Conservation (phyloP, 2,888 invertebrate genomes). For the Congeria kusceri region DNA sequence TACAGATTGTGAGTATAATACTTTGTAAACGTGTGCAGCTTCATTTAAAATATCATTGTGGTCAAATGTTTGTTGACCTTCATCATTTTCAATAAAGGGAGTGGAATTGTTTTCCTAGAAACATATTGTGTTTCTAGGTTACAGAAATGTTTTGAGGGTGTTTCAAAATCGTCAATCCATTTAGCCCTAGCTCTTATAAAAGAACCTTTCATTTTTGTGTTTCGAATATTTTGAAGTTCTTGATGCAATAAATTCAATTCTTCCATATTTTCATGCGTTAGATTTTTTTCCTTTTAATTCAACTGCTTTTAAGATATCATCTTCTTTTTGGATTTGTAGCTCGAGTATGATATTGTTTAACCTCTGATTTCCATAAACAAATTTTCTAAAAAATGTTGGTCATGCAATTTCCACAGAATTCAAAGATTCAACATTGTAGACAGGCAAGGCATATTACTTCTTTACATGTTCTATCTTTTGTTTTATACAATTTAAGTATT, state of each 20-base stretch:
- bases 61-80: neutral
- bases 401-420: conserved; percentile 11
- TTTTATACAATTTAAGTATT: conserved; percentile 28
- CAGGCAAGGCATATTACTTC: conserved; percentile 27
- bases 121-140: conserved; percentile 24
- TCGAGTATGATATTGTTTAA: conserved; percentile 23
- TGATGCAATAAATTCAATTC: conserved; percentile 1
- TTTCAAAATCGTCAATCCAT: conserved; percentile 17
- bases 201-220: conserved; percentile 7
- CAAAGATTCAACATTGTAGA: conserved; percentile 19
- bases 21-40: neutral
- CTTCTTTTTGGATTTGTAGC: conserved; percentile 24
- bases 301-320: neutral
- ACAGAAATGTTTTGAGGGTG: conserved; percentile 23
- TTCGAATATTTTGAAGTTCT: conserved; percentile 1
- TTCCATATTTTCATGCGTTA: conserved; percentile 16
- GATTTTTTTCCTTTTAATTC: neutral
- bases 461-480: conserved; percentile 27
- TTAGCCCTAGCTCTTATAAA: conserved; percentile 18
- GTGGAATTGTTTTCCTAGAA: no score
- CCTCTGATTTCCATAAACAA: conserved; percentile 42
- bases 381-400: conserved; percentile 30
- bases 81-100: conserved; percentile 11
- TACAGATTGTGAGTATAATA: neutral
- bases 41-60: conserved; percentile 15